Conservation (phyloP, 2,797 vertebrate species). For the Hemitrygon akajei region DNA sequence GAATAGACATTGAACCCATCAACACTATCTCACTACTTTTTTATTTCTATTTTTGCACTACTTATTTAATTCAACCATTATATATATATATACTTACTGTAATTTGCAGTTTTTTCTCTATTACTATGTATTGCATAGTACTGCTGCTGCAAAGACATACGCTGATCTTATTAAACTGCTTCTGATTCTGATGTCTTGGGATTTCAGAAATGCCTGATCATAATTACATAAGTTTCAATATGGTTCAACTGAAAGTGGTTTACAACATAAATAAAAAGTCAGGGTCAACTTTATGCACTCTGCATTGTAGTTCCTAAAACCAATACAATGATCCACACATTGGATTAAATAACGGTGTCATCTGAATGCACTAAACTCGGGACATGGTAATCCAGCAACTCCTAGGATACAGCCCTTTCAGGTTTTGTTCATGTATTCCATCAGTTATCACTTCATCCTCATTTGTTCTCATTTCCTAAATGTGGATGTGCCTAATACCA, state of each 20-base stretch:
- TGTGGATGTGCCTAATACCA: neutral
- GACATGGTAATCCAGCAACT: neutral
- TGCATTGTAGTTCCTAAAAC: neutral
- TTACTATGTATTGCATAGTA: too few species aligned
- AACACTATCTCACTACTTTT: too few species aligned
- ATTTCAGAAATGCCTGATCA: neutral
- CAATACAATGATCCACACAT: neutral
- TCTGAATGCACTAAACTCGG: neutral
- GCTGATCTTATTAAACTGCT: too few species aligned
- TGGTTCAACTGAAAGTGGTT: neutral
- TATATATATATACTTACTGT: too few species aligned
- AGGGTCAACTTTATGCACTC: neutral
- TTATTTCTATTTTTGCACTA: too few species aligned
- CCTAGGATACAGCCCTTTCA: neutral
- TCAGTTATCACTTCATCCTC: neutral
- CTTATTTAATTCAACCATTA: too few species aligned
- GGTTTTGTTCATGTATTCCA: neutral
- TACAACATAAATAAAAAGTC: neutral
- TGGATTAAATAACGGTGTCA: neutral
- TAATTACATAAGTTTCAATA: neutral
- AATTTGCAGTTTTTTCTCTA: too few species aligned
- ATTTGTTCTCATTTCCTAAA: neutral
- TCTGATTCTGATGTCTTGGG: neutral
- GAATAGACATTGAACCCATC: too few species aligned
- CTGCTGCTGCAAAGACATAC: too few species aligned